These are phyloP conservation scores for Macrochelys suwanniensis DNA, from an alignment of 2,797 vertebrate species.

Conservation along the genomic window DNA sequence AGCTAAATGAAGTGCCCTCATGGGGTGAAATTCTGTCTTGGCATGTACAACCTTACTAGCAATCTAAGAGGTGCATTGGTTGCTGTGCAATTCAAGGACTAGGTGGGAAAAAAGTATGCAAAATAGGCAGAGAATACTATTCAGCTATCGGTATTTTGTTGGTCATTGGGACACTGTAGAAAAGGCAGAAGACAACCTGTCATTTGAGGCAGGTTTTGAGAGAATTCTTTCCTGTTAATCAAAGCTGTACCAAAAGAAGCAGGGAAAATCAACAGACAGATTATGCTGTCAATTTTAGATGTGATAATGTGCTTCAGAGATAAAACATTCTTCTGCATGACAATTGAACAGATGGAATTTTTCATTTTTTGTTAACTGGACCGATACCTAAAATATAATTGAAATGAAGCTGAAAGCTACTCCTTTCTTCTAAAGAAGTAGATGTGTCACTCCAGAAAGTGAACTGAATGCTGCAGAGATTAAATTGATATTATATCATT, in stretches of 20 bases:
- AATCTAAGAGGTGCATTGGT: neutral
- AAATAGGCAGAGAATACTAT: neutral
- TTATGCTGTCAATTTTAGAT: slow-evolving; percentile 74
- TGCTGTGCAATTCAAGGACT: neutral
- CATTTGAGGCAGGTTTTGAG: neutral
- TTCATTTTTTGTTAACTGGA: slow-evolving; percentile 74
- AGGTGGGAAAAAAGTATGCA: neutral
- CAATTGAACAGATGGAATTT: slow-evolving; percentile 72
- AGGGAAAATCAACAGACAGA: slow-evolving; percentile 54
- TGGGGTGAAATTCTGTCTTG: neutral
- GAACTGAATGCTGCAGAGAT: slow-evolving; percentile 62
- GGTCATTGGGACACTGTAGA: neutral
- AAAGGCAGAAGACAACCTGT: neutral
- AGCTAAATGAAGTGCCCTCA: neutral
- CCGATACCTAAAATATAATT: slow-evolving; percentile 67
- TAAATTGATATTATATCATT: slow-evolving; percentile 63
- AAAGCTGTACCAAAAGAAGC: neutral
- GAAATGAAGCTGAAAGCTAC: slow-evolving; percentile 62
- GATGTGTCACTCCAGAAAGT: slow-evolving; percentile 62
- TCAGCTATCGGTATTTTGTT: rapidly evolving
- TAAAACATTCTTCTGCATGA: slow-evolving; percentile 68
- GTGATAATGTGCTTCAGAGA: slow-evolving; percentile 67
- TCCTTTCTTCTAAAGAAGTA: slow-evolving; percentile 65
- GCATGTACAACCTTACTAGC: neutral
- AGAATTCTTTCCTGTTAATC: slow-evolving; percentile 12